Evolutionary conservation across 2,113 vertebrate genomes (phyloP), one percentile per base, ranked within the genome.

Genomic region (Saccopteryx bilineata): DNA sequence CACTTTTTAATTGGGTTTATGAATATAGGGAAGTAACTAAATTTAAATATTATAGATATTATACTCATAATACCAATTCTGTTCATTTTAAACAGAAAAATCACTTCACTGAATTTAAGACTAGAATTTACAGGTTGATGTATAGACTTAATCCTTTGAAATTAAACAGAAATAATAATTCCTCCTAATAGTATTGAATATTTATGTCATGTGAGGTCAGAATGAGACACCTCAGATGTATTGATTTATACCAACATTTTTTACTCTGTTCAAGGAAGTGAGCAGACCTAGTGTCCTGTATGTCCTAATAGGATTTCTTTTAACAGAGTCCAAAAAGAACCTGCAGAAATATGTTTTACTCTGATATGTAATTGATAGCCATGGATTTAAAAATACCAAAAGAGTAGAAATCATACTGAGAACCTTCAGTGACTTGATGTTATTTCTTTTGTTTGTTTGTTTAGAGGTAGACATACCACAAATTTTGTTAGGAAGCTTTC

Each of bases 11-110:
- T 65, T 90, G 75, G 19, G 33, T 63, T 83, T 58, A 12, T 65
- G 10, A 5, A 60, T 75, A n/a, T 28, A 71, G 1, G 18, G 11
- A 18, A 76, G 52, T 63, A 23, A 87, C 5, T 74, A 94, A 63
- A 69, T 54, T 69, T 31, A 24, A 79, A 90, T 65, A 48, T 65
- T 92, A 33, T 87, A 75, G 2, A 15, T 79, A 80, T 80, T 5
- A 71, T 10, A 71, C 1, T 65, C 48, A 3, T 13, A 39, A 46
- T 84, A 11, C 0, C 15, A 66, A 78, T 66, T 84, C 48, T 91
- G 23, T 15, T 75, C n/a, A 21, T 92, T 96, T 96, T 87, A 28
- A 50, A 85, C 10, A 54, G 26, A 68, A 68, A 94, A 89, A 48
- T 65, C 18, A 87, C 13, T 46, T 91, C 68, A 58, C 1, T 85